These are phyloP conservation scores for Poecilia gillii DNA, from an alignment of 2,797 vertebrate species.

Conservation along the genomic window DNA sequence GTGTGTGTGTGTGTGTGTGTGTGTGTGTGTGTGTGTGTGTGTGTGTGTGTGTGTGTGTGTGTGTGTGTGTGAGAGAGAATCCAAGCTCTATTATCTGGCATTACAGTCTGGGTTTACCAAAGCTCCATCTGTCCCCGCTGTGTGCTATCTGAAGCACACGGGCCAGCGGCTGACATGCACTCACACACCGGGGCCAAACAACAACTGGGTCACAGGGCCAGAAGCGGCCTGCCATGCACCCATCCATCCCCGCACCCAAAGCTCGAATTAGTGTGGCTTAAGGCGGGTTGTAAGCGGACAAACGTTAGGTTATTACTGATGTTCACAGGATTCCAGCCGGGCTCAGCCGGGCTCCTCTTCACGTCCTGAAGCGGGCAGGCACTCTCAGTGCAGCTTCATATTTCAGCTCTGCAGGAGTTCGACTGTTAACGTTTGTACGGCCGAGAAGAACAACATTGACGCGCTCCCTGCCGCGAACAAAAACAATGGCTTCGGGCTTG, in stretches of 20 bases:
- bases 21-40: slow-evolving; percentile 16
- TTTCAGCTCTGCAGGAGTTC: not conserved
- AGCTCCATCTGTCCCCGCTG: slow-evolving; percentile 70
- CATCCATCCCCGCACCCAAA: slow-evolving; percentile 27
- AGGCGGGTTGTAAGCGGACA: slow-evolving; percentile 19
- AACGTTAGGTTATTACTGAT: slow-evolving; percentile 31
- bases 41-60: slow-evolving; percentile 16
- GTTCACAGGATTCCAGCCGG: slow-evolving; percentile 12
- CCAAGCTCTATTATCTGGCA: slow-evolving; percentile 64
- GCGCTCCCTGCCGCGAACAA: slow-evolving; percentile 8
- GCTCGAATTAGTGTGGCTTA: slow-evolving; percentile 40
- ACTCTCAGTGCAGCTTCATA: not conserved
- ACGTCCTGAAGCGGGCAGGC: not conserved
- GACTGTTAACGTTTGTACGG: not conserved
- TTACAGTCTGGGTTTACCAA: slow-evolving; percentile 65
- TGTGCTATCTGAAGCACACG: slow-evolving; percentile 20
- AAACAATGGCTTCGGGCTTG: slow-evolving; percentile 35
- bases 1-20: slow-evolving; percentile 23
- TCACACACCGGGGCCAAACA: slow-evolving; percentile 49
- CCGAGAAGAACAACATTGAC: not conserved
- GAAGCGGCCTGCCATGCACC: slow-evolving; percentile 30
- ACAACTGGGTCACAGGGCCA: slow-evolving; percentile 69
- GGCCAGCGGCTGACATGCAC: slow-evolving; percentile 24
- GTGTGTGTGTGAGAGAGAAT: slow-evolving; percentile 42
- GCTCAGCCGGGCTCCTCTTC: slow-evolving; percentile 11